A percentile compares a stretch with the other conserved stretches of the same genome.
phyloP scores from a whole-genome alignment of 1,140 invertebrate genomes.

The Geopemphigus sp. region DNA sequence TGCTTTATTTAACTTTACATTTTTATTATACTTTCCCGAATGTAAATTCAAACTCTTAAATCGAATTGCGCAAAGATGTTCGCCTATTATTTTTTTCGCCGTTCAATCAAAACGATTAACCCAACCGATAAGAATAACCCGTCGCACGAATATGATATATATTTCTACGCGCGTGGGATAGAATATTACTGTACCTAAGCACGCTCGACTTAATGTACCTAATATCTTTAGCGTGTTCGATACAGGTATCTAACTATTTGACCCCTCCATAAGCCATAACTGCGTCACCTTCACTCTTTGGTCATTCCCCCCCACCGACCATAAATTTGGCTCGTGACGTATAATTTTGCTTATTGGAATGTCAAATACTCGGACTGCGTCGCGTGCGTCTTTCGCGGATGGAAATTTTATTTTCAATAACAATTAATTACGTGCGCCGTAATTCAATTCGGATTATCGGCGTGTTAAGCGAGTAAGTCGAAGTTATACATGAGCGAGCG shows the following conservation, averaged over 20 bases:
- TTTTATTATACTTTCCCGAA: background rate
- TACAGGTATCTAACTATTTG: background rate
- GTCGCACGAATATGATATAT: background rate
- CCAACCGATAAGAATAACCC: background rate
- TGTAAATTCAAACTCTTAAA: conserved; percentile 2
- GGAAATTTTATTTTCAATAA: background rate
- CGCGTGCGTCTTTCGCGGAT: conserved; percentile 5
- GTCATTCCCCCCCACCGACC: background rate
- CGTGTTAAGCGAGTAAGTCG: background rate
- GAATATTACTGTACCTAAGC: conserved; percentile 14
- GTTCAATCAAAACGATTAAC: conserved; percentile 2
- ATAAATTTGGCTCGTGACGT: background rate
- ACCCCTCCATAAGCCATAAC: background rate
- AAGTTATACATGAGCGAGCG: too few species aligned
- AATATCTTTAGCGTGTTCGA: background rate
- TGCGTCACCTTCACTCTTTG: background rate
- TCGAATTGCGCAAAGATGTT: conserved; percentile 9
- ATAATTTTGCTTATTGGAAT: conserved; percentile 23
- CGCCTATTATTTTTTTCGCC: background rate
- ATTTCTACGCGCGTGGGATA: conserved; percentile 8
- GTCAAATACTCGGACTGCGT: background rate
- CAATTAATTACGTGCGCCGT: background rate
- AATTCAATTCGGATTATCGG: background rate
- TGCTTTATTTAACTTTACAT: background rate
- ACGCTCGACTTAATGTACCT: conserved; percentile 13